Evolutionary conservation across 2,888 invertebrate genomes (phyloP), one percentile per base, ranked within the genome.

Genomic region (Dermolepida albohirtum): DNA sequence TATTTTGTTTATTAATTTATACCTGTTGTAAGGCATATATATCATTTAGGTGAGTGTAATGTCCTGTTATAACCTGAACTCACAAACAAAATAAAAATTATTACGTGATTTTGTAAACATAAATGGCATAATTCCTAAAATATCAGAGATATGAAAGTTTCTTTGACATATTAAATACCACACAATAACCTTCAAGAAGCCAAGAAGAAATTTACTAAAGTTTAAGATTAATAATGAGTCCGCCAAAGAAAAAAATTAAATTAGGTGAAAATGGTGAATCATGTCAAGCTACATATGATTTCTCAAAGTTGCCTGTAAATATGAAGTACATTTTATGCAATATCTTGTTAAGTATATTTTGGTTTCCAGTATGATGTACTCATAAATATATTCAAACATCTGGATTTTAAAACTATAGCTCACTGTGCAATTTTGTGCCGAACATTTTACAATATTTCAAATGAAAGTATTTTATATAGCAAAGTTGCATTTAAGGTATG

Each of bases 381-480:
- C 57, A 66, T 77, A 49, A 74, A 73, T 55, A 77, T 78, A 64
- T 78, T 78, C 52, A 70, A 74, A 68, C 73, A 76, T 64, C 69
- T 78, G 67, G 78, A 78, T 55, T 72, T 78, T 55, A 74, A 76
- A 70, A 75, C 76, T 2, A 75, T 78, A 22, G 73, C 72, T 47
- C 69, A 72, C 27, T 78, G 78, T 75, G 75, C 77, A 50, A 74
- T 72, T 64, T 50, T 78, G 54, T 78, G 78, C 71, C 75, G 74
- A 72, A 77, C 74, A 39, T 75, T 78, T 51, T 72, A 76, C 69
- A 73, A 76, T 67, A 69, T 75, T 57, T 77, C 78, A 17, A 77
- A 75, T 67, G 76, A 78, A 59, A 70, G 72, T 67, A 71, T 74
- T 17, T 71, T 78, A 54, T 78, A 78, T 68, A 75, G 69, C 69